These are phyloP conservation scores for Actinopyga echinites DNA, from an alignment of 53 echinoderm and acorn worm species.

Conservation along the genomic window DNA sequence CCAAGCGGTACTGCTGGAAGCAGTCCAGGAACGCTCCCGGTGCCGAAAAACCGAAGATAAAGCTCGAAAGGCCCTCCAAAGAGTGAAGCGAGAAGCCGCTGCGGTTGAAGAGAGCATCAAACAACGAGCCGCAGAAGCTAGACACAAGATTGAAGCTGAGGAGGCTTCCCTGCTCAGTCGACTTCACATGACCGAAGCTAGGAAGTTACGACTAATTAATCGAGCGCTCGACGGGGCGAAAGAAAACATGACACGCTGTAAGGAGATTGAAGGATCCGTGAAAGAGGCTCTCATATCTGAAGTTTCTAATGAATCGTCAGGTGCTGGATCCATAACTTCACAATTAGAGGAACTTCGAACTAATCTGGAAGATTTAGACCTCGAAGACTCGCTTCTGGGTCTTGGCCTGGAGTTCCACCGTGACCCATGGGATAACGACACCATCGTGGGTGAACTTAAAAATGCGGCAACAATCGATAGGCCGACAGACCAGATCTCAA, in stretches of 20 bases:
- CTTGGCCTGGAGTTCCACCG: conserved; percentile 10
- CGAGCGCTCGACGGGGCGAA: conserved; percentile 7
- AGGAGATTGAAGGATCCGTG: conserved; percentile 15
- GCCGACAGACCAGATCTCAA: too few species aligned
- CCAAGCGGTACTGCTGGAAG: conserved; percentile 21
- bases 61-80: conserved; percentile 5
- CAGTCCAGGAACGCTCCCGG: conserved; percentile 23
- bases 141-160: conserved; percentile 8
- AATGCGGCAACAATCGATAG: neutral
- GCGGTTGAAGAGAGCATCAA: neutral
- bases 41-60: conserved; percentile 9
- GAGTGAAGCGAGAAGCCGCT: conserved; percentile 26
- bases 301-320: neutral
- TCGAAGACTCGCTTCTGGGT: neutral
- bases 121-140: conserved; percentile 8
- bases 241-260: neutral
- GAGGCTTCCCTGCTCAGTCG: conserved; percentile 6
- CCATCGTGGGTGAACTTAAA: neutral
- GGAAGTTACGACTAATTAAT: conserved; percentile 3
- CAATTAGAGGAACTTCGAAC: conserved; percentile 22
- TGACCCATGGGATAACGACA: neutral
- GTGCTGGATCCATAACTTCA: neutral
- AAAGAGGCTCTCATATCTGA: conserved; percentile 14
- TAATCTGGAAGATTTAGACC: conserved; percentile 4
- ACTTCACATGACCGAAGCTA: conserved; percentile 19